A percentile compares a stretch with the other conserved stretches of the same genome.
Conservation (phyloP, 1,140 invertebrate genomes). For the Drosophila kikkawai region DNA sequence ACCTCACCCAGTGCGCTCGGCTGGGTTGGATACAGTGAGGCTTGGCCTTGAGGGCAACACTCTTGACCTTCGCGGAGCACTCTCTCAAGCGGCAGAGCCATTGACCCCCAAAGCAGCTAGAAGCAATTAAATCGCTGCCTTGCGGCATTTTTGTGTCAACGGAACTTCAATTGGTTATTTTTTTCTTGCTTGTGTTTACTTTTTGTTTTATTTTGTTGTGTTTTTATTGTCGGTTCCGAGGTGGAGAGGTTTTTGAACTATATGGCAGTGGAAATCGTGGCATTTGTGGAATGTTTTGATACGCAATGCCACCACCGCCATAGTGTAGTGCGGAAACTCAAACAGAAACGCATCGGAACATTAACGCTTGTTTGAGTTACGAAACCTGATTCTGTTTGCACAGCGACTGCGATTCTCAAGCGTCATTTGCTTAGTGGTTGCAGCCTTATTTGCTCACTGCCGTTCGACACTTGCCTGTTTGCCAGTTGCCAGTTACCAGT, state of each 20-base stretch:
- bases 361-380: slow-evolving; percentile 62
- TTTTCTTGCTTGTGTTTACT: slow-evolving; percentile 23
- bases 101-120: slow-evolving; percentile 57
- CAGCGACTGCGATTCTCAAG: slow-evolving; percentile 11
- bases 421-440: slow-evolving; percentile 37
- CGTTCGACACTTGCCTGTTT: slow-evolving; percentile 22
- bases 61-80: slow-evolving; percentile 40
- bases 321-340: slow-evolving; percentile 55
- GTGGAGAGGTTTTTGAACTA: slow-evolving; percentile 74
- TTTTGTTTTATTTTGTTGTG: slow-evolving; percentile 20
- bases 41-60: slow-evolving; percentile 34
- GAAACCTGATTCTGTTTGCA: slow-evolving; percentile 55
- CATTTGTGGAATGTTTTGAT: slow-evolving; percentile 44
- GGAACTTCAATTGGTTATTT: slow-evolving; percentile 73
- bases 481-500: slow-evolving; percentile 10
- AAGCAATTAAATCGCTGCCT: slow-evolving; percentile 46
- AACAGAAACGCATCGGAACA: slow-evolving; percentile 55
- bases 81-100: slow-evolving; percentile 27
- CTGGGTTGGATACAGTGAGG: slow-evolving; percentile 20
- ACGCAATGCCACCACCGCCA: slow-evolving; percentile 56
- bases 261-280: slow-evolving; percentile 33
- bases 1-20: slow-evolving; percentile 10
- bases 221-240: slow-evolving; percentile 15
- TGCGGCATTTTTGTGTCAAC: slow-evolving; percentile 65
- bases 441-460: slow-evolving; percentile 56